Conservation (phyloP, 2,113 vertebrate species). For the Aegypius monachus region DNA sequence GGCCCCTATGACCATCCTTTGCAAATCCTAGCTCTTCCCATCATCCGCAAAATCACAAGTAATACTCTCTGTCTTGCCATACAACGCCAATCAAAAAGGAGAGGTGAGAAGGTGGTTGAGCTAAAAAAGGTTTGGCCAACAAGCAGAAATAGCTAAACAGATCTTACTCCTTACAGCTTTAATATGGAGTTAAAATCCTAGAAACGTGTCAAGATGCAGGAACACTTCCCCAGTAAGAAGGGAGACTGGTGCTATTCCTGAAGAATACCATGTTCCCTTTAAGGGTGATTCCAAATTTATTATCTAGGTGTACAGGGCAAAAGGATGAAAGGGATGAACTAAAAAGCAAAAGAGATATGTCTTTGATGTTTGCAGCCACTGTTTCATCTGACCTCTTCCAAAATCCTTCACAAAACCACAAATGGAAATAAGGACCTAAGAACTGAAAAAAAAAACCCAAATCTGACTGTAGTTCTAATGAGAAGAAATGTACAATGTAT, state of each 20-base stretch:
- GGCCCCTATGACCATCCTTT: neutral
- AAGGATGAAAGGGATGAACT: neutral
- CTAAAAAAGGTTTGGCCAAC: neutral
- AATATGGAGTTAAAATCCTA: neutral
- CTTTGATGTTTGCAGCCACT: neutral
- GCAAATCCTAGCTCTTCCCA: neutral
- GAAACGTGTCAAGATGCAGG: neutral
- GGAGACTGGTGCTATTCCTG: neutral
- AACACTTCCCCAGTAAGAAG: neutral
- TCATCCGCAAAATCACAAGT: neutral
- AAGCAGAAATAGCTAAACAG: neutral
- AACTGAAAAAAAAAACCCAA: fast-evolving
- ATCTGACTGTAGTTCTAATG: neutral
- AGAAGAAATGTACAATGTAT: neutral
- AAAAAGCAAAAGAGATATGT: neutral
- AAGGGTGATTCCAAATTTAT: neutral
- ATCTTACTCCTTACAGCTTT: neutral
- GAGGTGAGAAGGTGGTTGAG: neutral
- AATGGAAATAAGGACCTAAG: neutral
- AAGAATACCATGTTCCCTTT: neutral
- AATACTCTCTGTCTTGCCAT: neutral
- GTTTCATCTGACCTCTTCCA: neutral
- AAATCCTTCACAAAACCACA: neutral
- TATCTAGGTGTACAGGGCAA: neutral
- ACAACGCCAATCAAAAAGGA: neutral